Base-by-base conservation (phyloP, 2,113 vertebrate genomes). In the Oncorhynchus clarkii region DNA sequence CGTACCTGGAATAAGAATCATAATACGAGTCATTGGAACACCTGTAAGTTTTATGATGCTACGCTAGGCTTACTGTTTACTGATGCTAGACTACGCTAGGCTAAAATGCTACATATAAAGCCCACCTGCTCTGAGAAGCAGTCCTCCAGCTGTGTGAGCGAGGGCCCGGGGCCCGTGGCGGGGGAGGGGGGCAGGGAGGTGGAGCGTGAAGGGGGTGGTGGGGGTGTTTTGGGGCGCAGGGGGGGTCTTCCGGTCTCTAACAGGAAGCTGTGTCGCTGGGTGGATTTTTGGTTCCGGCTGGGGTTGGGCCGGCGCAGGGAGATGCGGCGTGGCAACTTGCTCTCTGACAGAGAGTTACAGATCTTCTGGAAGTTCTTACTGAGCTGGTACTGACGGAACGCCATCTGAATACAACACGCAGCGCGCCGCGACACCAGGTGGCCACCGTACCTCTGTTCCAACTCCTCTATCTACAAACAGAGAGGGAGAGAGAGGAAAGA, bases 321-420 rank as follows among this genome's bases (percentile, higher is more conserved):
- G 90, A 99, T 99, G 39, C 98, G 96, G 6, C 97, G 94, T 0
- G 98, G 97, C 82, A 98, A 90, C 81, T 97, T 96, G 84, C 98
- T 99, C 88, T 99, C 97, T 16, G 98, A 94, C 65, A 99, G 93
- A 0, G 97, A 99, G 92, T 98, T 98, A 27, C 98, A 95, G 84
- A 99, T 99, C 92, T 99, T 99, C 88, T 99, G 97, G 65, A 99
- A 99, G 95, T 99, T 99, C 92, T 98, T 98, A 93, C 97, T 99
- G 85, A 99, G 97, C 91, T 99, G 97, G 87, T 99, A 99, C 90
- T 99, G 98, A 76, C 98, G 95, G 92, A 99, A 99, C 0, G 97
- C 98, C 0, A 95, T 99, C 91, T 99, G 98, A 86, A 99, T 99
- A 74, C 97, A 98, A 83, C 97, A 97, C 31, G 97, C 98, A 18